Evolutionary conservation across 1,140 invertebrate species (phyloP).

Genomic region (Aphelenchoides fujianensis): DNA sequence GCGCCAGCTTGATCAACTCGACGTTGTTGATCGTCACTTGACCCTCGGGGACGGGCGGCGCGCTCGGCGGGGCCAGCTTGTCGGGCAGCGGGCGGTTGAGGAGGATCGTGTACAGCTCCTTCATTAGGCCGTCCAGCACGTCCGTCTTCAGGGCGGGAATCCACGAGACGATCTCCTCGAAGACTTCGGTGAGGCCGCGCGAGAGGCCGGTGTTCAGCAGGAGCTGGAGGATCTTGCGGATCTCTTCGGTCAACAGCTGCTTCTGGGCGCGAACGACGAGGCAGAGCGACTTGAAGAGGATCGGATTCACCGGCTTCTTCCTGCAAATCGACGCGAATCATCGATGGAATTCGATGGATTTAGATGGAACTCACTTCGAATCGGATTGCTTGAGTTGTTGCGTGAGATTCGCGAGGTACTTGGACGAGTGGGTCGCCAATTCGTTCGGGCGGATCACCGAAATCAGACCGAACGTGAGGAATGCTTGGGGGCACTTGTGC

Average conservation of each 20-base stretch:
- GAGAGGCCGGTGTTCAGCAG: constrained; percentile 82
- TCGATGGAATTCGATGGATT: no score
- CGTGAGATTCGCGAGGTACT: constrained; percentile 35
- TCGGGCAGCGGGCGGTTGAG: constrained; percentile 40
- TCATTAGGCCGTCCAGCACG: constrained; percentile 77
- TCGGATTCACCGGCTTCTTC: constrained; percentile 77
- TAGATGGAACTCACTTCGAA: constrained; percentile 32
- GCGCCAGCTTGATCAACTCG: constrained; percentile 80
- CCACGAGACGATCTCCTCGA: constrained; percentile 79
- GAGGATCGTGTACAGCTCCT: constrained; percentile 42
- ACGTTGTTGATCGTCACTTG: constrained; percentile 71
- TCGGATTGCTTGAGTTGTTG: constrained; percentile 34
- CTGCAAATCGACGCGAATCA: constrained; percentile 62
- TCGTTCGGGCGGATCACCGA: constrained; percentile 35
- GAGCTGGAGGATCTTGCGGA: constrained; percentile 79
- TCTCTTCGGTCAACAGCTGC: constrained; percentile 69
- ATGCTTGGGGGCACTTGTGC: constrained; percentile 37
- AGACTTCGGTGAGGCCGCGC: constrained; percentile 67
- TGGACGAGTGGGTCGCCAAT: constrained; percentile 53
- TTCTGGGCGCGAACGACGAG: constrained; percentile 81
- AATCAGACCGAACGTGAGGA: constrained; percentile 42
- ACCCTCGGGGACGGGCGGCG: constrained; percentile 38
- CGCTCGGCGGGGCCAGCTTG: constrained; percentile 49
- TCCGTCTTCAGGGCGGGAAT: constrained; percentile 81
- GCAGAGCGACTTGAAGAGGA: constrained; percentile 88